Evolutionary conservation across 1,140 invertebrate genomes (phyloP).

Genomic region (Monochamus saltuarius): DNA sequence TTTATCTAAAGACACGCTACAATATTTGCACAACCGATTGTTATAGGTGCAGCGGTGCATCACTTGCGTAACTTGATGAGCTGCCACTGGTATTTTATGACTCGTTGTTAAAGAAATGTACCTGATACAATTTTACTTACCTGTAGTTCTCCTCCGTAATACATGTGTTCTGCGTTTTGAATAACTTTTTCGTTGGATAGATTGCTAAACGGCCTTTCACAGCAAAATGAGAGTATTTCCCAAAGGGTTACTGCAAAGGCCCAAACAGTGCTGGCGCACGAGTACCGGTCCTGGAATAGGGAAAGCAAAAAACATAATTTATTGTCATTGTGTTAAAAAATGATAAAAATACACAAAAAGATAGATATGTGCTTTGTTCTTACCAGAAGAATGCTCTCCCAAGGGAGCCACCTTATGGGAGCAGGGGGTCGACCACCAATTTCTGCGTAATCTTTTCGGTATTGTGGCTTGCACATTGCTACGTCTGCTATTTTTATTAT

Average conservation of each 20-base stretch:
- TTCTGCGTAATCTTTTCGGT: slow-evolving; percentile 79
- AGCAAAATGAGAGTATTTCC: slow-evolving; percentile 76
- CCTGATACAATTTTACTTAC: slow-evolving; percentile 53
- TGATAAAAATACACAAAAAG: background rate
- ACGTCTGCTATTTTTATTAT: slow-evolving; percentile 86
- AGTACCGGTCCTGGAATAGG: slow-evolving; percentile 63
- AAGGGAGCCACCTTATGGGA: slow-evolving; percentile 87
- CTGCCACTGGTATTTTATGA: no score
- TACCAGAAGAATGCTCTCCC: slow-evolving; percentile 79
- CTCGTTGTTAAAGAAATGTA: no score
- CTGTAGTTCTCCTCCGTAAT: slow-evolving; percentile 65
- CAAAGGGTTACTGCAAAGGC: slow-evolving; percentile 71
- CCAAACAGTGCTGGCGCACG: slow-evolving; percentile 66
- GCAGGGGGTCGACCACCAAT: slow-evolving; percentile 78
- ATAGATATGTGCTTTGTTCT: slow-evolving; percentile 41
- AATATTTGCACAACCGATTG: no score
- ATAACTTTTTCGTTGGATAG: slow-evolving; percentile 74
- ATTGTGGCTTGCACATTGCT: slow-evolving; percentile 82
- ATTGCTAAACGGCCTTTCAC: slow-evolving; percentile 70
- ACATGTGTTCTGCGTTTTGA: slow-evolving; percentile 70
- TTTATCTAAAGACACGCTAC: no score
- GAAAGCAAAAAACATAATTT: slow-evolving; percentile 20
- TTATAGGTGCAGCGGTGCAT: no score
- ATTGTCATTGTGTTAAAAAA: no score
- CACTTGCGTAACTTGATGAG: no score